Evolutionary conservation across 1,140 invertebrate species (phyloP).

Genomic region (Hycleus phaleratus): DNA sequence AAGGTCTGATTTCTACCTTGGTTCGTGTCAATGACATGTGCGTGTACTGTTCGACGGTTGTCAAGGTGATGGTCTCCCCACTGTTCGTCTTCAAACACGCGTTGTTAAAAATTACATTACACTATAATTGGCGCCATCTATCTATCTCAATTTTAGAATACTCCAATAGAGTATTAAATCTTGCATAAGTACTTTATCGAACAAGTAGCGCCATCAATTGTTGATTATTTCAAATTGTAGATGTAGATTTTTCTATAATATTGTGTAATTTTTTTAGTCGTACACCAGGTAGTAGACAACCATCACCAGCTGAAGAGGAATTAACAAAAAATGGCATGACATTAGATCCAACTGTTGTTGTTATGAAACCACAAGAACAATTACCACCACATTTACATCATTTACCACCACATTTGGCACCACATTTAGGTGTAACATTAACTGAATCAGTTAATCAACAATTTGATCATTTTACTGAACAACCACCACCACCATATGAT

Average conservation of each 20-base stretch:
- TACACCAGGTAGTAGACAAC: slow-evolving; percentile 81
- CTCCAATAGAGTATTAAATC: neutral
- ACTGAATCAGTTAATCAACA: slow-evolving; percentile 42
- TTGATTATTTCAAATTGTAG: no score
- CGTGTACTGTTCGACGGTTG: slow-evolving; percentile 28
- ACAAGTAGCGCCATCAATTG: no score
- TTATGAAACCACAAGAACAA: slow-evolving; percentile 46
- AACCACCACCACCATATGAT: slow-evolving; percentile 30
- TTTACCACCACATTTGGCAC: slow-evolving; percentile 42
- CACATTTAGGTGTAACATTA: slow-evolving; percentile 40
- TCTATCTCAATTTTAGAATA: neutral
- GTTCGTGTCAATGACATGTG: slow-evolving; percentile 41
- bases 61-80: slow-evolving; percentile 30
- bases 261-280: slow-evolving; percentile 50
- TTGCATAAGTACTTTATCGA: no score
- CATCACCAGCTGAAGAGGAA: slow-evolving; percentile 82
- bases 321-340: slow-evolving; percentile 52
- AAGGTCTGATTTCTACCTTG: slow-evolving; percentile 41
- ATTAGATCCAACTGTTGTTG: slow-evolving; percentile 48
- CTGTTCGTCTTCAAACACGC: neutral
- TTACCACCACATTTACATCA: slow-evolving; percentile 32
- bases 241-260: no score
- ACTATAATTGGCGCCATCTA: slow-evolving; percentile 5
- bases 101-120: no score
- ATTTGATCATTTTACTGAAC: slow-evolving; percentile 38